Conservation (phyloP, 2,888 invertebrate species). For the Melieria omissa region DNA sequence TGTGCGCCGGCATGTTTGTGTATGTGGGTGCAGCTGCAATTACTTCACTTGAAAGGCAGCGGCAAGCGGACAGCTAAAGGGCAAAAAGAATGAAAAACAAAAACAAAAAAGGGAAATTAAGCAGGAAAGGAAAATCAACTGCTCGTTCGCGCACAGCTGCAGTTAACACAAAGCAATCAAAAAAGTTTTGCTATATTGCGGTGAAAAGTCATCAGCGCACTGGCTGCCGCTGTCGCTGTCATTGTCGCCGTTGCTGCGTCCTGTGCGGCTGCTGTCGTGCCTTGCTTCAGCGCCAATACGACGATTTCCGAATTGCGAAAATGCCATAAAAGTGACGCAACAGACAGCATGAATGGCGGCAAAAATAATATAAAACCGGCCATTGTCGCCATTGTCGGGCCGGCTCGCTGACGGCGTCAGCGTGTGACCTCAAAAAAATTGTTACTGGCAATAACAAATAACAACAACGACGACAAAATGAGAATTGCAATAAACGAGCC, state of each 20-base stretch:
- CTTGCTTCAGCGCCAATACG: constrained; percentile 29
- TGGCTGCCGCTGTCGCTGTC: constrained; percentile 8
- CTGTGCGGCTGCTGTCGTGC: constrained; percentile 26
- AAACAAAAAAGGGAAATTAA: constrained; percentile 1
- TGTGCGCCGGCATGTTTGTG: background rate
- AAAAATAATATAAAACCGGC: constrained; percentile 8
- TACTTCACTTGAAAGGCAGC: constrained; percentile 7
- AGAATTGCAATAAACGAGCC: background rate
- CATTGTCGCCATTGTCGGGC: constrained; percentile 16
- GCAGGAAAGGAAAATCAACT: background rate
- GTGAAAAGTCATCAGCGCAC: constrained; percentile 27
- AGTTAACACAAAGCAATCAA: constrained; percentile 60
- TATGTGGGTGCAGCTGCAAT: constrained; percentile 6
- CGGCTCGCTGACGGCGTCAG: constrained; percentile 6
- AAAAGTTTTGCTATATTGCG: constrained; percentile 52
- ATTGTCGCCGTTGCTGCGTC: background rate
- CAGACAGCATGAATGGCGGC: constrained; percentile 16
- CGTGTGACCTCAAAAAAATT: constrained; percentile 17
- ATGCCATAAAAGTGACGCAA: constrained; percentile 42
- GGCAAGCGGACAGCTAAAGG: background rate
- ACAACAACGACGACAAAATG: background rate
- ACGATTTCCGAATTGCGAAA: constrained; percentile 38
- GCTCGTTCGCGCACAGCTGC: constrained; percentile 52
- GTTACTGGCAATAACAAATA: constrained; percentile 8
- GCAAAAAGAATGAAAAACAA: constrained; percentile 6